Base-by-base conservation (phyloP, 2,888 invertebrate species). In the Troglohyphantes excavatus region DNA sequence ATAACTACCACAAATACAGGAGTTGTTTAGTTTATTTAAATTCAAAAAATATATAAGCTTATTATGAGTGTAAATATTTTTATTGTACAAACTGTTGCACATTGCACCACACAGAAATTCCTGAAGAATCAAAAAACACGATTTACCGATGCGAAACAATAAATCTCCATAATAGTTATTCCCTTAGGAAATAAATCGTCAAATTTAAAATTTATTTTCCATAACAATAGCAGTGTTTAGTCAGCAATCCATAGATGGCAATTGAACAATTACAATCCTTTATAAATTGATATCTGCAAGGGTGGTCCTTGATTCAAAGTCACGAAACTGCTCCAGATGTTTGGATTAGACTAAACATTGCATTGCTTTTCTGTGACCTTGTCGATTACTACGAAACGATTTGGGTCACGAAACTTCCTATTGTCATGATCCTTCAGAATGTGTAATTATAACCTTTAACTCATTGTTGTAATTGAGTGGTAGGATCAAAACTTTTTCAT, bases 311-410 rank as follows among this genome's bases (percentile, higher is more conserved):
- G 26, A 7, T 68, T 11, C 6, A 9, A 21, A 72, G 63, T 83
- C 83, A 83, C 83, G 83, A 83, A 73, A 33, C n/a, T 83, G 83
- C 63, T 83, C 83, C 73, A 83, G 27, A 73, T 83, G 70, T 68
- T 61, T 61, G 43, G 17, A 26, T 78, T 75, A 61, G 19, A 26
- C 26, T 68, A 6, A 6, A 33, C 33, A 33, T 33, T 33, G 33
- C 33, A 46, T 33, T 27, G 26, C 43, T 19, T 27, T 65, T n/a
- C 17, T 67, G 11, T 23, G 43, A 83, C 83, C 83, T 65, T 33
- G 6, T 53, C 39, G 53, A 27, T 46, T 61, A 33, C 13, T 29
- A 1, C 9, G 61, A 21, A 63, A 46, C 73, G 63, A 75, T 84
- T 39, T 65, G 21, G 75, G 46, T 84, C 75, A 84, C 1, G 59